Evolutionary conservation across 2,797 vertebrate species (phyloP).

Genomic region (Tachyglossus aculeatus): DNA sequence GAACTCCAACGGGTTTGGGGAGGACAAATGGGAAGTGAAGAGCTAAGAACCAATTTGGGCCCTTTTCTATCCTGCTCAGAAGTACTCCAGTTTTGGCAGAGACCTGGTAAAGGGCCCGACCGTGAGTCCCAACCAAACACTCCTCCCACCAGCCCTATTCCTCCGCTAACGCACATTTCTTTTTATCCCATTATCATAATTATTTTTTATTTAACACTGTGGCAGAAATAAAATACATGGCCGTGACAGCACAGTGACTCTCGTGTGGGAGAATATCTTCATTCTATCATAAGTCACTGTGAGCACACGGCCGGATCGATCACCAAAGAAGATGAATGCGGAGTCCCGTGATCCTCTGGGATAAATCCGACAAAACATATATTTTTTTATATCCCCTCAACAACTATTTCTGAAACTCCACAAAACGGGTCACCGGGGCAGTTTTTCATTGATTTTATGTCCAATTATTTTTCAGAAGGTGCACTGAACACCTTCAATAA

Average conservation of each 20-base stretch:
- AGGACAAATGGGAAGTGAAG: no score
- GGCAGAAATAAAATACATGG: slow-evolving; percentile 66
- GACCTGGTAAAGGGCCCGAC: no score
- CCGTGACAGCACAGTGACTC: slow-evolving; percentile 55
- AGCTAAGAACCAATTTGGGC: slow-evolving; percentile 65
- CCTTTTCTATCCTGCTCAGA: no score
- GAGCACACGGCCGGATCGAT: slow-evolving; percentile 65
- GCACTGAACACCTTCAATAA: slow-evolving; percentile 69
- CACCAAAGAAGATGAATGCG: slow-evolving; percentile 65
- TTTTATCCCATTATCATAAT: slow-evolving; percentile 61
- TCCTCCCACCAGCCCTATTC: slow-evolving; percentile 4
- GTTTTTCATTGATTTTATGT: slow-evolving; percentile 68
- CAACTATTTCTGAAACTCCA: slow-evolving; percentile 72
- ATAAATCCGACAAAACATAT: slow-evolving; percentile 63
- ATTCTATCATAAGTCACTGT: slow-evolving; percentile 70
- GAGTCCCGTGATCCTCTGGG: slow-evolving; percentile 71
- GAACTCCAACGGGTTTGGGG: no score
- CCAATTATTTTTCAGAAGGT: slow-evolving; percentile 67
- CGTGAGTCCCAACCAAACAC: no score
- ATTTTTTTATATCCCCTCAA: slow-evolving; percentile 63
- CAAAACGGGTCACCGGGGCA: slow-evolving; percentile 70
- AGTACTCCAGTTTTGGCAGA: no score
- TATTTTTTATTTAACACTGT: slow-evolving; percentile 66
- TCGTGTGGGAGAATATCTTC: slow-evolving; percentile 63
- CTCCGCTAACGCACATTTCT: slow-evolving; percentile 45